Evolutionary conservation across 1,140 invertebrate species (phyloP), one percentile per base, ranked within the genome.

Genomic region (Diachasma alloeum): DNA sequence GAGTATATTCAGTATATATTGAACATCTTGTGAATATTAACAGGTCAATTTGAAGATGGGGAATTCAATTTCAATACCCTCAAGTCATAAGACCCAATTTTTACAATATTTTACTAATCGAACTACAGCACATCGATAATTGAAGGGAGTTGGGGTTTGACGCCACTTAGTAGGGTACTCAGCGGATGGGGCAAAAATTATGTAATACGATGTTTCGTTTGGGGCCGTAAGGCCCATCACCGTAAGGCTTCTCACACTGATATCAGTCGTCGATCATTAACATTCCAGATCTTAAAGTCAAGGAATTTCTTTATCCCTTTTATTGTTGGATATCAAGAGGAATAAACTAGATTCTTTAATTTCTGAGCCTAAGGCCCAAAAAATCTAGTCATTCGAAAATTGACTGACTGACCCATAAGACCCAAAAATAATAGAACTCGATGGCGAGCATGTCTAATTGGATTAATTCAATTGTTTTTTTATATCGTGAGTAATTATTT

Each of bases 81-180:
- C n/a, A n/a, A n/a, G n/a, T n/a, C n/a, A n/a, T n/a, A n/a, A n/a
- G n/a, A n/a, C n/a, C n/a, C n/a, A n/a, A n/a, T n/a, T n/a, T n/a
- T n/a, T n/a, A n/a, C n/a, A n/a, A n/a, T 9, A 37, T 37, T 59
- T 26, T 59, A 4, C 67, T 78, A 78, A 75, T 78, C 77, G 44
- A 48, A 46, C 24, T 22, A 48, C 71, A 53, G 69, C 42, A 46
- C 26, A 48, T 76, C 37, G 15, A 76, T 56, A 66, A 76, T 72
- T 66, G 66, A 72, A 59, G 48, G 56, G 56, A 72, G 56, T 22
- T 19, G 37, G 24, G 66, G 36, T 44, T 75, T 74, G 66, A 74
- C 59, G 72, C 72, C 26, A 67, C 11, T 44, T 26, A n/a, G 13
- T 0, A 67, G 36, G 24, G 6, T 19, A 42, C 31, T 19, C 13